Conservation (phyloP, 1,140 invertebrate species). For the Aphaenogaster rudis region DNA sequence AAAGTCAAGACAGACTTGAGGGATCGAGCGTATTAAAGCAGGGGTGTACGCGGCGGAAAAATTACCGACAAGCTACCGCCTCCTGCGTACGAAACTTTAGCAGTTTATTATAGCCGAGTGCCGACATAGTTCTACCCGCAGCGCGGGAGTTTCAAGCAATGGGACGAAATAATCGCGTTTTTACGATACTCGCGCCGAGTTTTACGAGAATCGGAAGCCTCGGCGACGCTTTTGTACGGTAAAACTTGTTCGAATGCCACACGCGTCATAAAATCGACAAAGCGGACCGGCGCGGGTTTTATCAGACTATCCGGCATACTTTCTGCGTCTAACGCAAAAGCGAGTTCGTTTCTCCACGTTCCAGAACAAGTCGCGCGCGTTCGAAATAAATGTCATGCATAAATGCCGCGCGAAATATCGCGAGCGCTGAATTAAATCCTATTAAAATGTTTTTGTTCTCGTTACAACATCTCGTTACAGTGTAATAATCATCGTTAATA, state of each 20-base stretch:
- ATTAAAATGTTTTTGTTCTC: neutral
- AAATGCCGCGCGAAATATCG: neutral
- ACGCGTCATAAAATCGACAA: conserved; percentile 64
- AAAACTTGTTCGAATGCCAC: conserved; percentile 52
- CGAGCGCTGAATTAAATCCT: neutral
- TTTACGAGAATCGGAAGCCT: conserved; percentile 61
- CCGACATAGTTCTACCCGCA: conserved; percentile 44
- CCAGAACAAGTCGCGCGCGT: neutral
- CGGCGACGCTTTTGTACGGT: conserved; percentile 54
- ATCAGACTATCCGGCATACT: conserved; percentile 42
- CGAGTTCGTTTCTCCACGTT: conserved; percentile 16
- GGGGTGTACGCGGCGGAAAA: conserved; percentile 19
- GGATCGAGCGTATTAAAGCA: conserved; percentile 20
- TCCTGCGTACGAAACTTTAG: conserved; percentile 47
- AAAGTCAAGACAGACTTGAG: neutral
- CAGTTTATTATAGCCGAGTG: conserved; percentile 57
- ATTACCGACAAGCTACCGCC: conserved; percentile 39
- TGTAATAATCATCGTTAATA: neutral
- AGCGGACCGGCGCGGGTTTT: conserved; percentile 23
- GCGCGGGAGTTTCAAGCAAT: conserved; percentile 57
- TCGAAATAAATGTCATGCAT: neutral
- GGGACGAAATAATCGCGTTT: conserved; percentile 61
- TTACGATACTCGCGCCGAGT: conserved; percentile 60
- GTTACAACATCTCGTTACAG: neutral
- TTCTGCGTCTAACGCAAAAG: neutral